Conservation (phyloP, 2,888 invertebrate species). For the Flabesymbios commensalis region DNA sequence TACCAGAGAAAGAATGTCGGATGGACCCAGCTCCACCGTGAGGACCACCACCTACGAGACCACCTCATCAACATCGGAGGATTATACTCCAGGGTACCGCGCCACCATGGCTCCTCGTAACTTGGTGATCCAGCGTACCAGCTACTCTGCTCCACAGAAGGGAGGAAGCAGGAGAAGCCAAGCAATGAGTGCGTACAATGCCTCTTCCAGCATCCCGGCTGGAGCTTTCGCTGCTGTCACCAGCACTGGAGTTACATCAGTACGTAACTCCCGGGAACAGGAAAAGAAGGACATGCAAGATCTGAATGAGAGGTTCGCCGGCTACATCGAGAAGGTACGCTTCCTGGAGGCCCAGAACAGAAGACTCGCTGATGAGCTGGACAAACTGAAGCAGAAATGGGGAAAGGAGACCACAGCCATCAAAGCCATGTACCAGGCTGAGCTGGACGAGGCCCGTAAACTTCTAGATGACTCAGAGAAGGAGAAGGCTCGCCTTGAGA, state of each 20-base stretch:
- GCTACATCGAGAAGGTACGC: constrained; percentile 64
- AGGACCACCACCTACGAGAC: constrained; percentile 13
- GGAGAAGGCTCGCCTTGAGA: constrained; percentile 63
- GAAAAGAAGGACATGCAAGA: constrained; percentile 66
- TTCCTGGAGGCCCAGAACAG: constrained; percentile 63
- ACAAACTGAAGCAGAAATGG: constrained; percentile 47
- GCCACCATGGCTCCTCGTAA: constrained; percentile 25
- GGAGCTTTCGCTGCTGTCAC: constrained; percentile 49
- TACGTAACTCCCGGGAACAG: constrained; percentile 60
- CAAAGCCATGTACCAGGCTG: constrained; percentile 63
- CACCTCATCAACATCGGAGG: constrained; percentile 13
- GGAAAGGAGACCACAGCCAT: constrained; percentile 51
- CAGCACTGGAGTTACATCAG: constrained; percentile 55
- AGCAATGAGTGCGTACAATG: background rate
- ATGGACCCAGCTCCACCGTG: background rate
- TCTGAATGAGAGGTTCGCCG: constrained; percentile 65
- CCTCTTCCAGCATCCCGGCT: constrained; percentile 18
- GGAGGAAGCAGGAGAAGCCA: constrained; percentile 24
- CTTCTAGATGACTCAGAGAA: constrained; percentile 64
- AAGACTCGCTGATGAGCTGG: constrained; percentile 58
- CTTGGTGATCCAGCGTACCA: constrained; percentile 25
- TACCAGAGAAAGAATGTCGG: background rate
- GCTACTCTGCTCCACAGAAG: constrained; percentile 11
- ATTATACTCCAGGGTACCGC: constrained; percentile 12
- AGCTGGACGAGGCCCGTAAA: constrained; percentile 63